These are phyloP conservation scores for Scolopax bukidnonensis DNA, from an alignment of 2,797 vertebrate species.

Conservation along the genomic window DNA sequence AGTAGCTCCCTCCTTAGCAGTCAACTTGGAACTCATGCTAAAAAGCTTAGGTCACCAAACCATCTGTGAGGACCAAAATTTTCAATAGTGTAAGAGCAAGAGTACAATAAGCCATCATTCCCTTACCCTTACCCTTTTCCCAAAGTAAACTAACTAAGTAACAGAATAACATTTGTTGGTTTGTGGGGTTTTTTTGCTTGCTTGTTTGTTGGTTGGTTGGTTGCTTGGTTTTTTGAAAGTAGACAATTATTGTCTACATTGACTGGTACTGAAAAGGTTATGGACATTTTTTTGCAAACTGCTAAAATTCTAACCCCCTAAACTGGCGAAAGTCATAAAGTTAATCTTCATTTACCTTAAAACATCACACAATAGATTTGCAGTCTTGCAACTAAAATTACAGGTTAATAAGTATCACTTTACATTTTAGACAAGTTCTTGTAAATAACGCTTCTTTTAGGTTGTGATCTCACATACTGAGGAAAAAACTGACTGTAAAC, in stretches of 20 bases:
- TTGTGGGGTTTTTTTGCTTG: too few species aligned
- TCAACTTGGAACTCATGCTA: not conserved
- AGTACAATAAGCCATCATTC: not conserved
- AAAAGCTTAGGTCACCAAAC: not conserved
- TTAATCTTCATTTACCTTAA: not conserved
- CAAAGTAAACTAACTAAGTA: not conserved
- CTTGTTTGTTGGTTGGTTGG: not conserved
- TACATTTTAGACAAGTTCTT: not conserved
- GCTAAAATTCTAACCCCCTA: not conserved
- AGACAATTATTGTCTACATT: not conserved
- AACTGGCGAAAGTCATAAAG: accelerated
- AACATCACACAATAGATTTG: not conserved
- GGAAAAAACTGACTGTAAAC: not conserved
- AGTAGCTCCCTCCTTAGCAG: not conserved
- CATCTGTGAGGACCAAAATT: not conserved
- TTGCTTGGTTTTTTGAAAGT: not conserved
- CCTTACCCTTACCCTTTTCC: not conserved
- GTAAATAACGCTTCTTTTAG: not conserved
- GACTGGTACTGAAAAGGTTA: not conserved
- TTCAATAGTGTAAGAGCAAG: not conserved
- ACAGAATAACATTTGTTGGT: not conserved
- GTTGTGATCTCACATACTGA: not conserved
- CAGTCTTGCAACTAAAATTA: not conserved
- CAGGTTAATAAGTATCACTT: not conserved
- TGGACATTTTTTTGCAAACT: not conserved